These are phyloP conservation scores for Bradysia coprophila DNA, from an alignment of 1,140 invertebrate species.

Conservation along the genomic window DNA sequence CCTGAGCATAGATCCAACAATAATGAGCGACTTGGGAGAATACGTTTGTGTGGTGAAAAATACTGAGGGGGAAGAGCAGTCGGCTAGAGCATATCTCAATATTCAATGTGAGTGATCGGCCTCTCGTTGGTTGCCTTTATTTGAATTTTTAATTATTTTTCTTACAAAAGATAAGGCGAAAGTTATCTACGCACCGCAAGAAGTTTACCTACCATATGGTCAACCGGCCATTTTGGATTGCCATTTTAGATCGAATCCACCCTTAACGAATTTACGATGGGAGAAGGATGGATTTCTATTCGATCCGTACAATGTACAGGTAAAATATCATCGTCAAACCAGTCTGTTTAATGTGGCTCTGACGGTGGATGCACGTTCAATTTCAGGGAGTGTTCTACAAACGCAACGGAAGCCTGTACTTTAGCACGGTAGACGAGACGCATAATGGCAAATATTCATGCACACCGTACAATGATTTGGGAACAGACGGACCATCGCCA, in stretches of 20 bases:
- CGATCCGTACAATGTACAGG: constrained; percentile 70
- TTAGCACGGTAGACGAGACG: constrained; percentile 57
- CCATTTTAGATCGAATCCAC: constrained; percentile 83
- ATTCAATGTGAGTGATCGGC: constrained; percentile 66
- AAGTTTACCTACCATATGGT: constrained; percentile 76
- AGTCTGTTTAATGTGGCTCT: no score
- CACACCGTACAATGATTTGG: constrained; percentile 79
- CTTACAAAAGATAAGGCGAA: constrained; percentile 66
- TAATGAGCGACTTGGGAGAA: constrained; percentile 68
- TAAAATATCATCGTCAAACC: not conserved
- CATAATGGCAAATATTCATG: constrained; percentile 72
- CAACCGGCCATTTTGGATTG: constrained; percentile 80
- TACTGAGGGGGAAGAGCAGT: constrained; percentile 59
- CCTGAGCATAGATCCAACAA: constrained; percentile 50
- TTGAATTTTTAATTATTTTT: constrained; percentile 1
- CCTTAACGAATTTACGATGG: constrained; percentile 82
- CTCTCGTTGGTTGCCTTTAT: not conserved
- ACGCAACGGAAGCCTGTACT: constrained; percentile 73
- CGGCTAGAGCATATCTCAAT: constrained; percentile 75
- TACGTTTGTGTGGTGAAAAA: constrained; percentile 78
- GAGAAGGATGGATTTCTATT: constrained; percentile 84
- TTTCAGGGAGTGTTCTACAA: constrained; percentile 57
- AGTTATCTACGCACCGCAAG: constrained; percentile 71
- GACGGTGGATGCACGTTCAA: not conserved
- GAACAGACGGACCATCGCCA: constrained; percentile 65